Percentiles rank a stretch among this genome's conserved stretches.
These are phyloP conservation scores for Illadopsis cleaveri DNA, from an alignment of 2,113 vertebrate genomes.

Conservation along the genomic window DNA sequence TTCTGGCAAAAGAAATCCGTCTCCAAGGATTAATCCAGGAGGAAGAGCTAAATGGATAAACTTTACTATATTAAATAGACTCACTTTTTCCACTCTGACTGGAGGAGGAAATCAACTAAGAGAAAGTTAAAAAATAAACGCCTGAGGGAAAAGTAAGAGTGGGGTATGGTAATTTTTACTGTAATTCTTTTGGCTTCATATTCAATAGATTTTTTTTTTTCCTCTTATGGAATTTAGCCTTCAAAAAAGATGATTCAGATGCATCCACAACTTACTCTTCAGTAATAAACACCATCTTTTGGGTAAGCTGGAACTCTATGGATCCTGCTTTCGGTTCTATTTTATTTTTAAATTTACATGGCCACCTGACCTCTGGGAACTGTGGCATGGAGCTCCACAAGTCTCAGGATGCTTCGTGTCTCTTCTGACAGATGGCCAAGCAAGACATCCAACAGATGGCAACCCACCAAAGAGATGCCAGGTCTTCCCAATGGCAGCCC, in stretches of 20 bases:
- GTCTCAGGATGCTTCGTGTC: neutral
- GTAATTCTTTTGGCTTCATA: neutral
- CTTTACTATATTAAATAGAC: constrained; percentile 29
- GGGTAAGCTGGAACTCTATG: neutral
- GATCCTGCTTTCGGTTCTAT: neutral
- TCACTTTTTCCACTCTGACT: neutral
- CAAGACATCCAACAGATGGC: neutral
- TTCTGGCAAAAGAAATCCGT: constrained; percentile 34
- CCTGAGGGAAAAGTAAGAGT: neutral
- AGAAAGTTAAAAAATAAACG: neutral
- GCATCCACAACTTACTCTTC: neutral
- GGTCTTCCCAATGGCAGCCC: neutral
- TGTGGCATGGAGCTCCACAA: neutral
- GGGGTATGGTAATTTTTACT: neutral
- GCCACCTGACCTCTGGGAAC: neutral
- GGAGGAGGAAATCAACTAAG: neutral
- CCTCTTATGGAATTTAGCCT: neutral
- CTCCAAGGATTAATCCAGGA: constrained; percentile 39
- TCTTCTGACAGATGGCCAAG: neutral
- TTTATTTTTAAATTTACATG: neutral
- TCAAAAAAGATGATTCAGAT: neutral
- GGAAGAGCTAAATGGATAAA: constrained; percentile 36
- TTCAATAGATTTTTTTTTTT: neutral
- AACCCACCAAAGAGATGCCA: neutral
- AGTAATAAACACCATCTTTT: neutral